phyloP scores from a whole-genome alignment of 2,113 vertebrate species.

The Micronycteris hirsuta region DNA sequence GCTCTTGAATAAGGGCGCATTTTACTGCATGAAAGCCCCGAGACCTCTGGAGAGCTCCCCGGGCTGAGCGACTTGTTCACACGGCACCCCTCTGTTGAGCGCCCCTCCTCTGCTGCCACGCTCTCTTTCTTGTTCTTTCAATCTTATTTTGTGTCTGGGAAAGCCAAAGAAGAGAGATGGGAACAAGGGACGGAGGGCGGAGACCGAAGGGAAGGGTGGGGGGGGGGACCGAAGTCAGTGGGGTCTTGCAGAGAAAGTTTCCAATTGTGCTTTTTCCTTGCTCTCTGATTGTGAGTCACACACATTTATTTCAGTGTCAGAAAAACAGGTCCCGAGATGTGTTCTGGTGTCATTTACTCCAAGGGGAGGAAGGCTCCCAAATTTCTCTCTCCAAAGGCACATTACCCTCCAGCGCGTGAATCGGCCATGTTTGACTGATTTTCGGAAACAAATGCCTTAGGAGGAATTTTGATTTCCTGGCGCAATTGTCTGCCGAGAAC shows the following conservation, averaged over 20 bases:
- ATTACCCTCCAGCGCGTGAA: conserved; percentile 24
- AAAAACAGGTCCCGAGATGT: conserved; percentile 49
- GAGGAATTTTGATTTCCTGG: conserved; percentile 16
- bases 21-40: background rate
- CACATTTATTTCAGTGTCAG: conserved; percentile 54
- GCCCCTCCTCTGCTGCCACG: background rate
- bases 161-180: background rate
- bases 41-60: rapidly evolving
- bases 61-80: background rate
- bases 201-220: background rate
- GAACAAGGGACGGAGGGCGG: background rate
- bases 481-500: background rate
- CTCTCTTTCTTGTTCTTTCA: background rate
- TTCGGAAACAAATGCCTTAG: conserved; percentile 47
- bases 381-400: conserved; percentile 38
- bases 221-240: background rate
- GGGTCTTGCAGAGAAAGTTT: rapidly evolving
- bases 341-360: conserved; percentile 46
- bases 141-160: background rate
- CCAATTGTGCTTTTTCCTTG: background rate
- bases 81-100: background rate
- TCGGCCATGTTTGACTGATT: conserved; percentile 25
- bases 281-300: conserved; percentile 36
- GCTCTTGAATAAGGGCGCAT: background rate
- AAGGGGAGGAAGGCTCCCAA: background rate